Evolutionary conservation across 2,888 invertebrate genomes (phyloP), one percentile per base, ranked within the genome.

Genomic region (Sialis fuliginosa): DNA sequence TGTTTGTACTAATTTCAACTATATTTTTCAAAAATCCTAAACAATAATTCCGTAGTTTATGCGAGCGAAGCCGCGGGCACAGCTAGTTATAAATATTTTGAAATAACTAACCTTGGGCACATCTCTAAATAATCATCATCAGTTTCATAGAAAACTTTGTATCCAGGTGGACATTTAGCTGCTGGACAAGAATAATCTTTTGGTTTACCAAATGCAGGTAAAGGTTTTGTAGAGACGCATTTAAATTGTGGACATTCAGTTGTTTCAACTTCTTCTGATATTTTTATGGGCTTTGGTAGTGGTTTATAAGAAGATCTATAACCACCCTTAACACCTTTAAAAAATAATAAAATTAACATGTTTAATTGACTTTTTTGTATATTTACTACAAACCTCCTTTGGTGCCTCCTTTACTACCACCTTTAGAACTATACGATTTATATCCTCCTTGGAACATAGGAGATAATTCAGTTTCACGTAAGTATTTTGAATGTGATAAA

Each of bases 151-250:
- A 22, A 22, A 22, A 77, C 62, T 6, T 68, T 63, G 58, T 80
- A 81, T 1, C 70, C 70, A 0, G 68, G 62, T 0, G 80, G 81
- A 54, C 84, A 85, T 7, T 57, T 53, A 2, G 69, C 66, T 6
- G 68, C 59, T 0, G 70, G 67, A 55, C 75, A 75, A 53, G 57
- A n/a, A 52, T 52, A 1, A 67, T 62, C 4, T 58, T 33, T 43
- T 39, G 60, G 61, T 39, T 42, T 1, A 5, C 43, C 46, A 5
- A 66, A 64, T 8, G 54, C 52, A 43, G 69, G 68, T 0, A 70
- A 68, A 1, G 70, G 71, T 48, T 70, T 65, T 6, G 56, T 56
- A 1, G 72, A 69, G 7, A 72, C 60, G 55, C 79, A 79, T 42
- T 65, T 66, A 61, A 73, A 77, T 57, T 73, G 69, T 1, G 59